Evolutionary conservation across 2,113 vertebrate genomes (phyloP).

Genomic region (Pimephales promelas): DNA sequence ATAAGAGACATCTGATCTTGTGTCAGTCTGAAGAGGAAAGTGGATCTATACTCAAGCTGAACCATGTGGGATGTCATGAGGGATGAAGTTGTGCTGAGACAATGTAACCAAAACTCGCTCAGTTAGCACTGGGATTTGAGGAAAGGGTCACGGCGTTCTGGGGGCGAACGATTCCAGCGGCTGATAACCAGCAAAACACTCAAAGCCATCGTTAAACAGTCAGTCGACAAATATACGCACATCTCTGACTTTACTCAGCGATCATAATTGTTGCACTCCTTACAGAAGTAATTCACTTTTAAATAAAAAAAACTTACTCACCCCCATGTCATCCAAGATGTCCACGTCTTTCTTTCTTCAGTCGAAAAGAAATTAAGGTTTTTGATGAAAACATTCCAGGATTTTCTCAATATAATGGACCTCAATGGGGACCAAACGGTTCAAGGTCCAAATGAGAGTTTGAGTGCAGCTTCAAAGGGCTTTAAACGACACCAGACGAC

Average conservation of each 20-base stretch:
- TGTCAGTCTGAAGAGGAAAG: background rate
- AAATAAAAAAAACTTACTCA: too few relatives aligned
- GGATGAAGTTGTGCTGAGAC: constrained; percentile 22
- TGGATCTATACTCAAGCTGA: background rate
- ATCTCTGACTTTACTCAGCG: background rate
- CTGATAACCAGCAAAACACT: background rate
- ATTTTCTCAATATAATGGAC: too few relatives aligned
- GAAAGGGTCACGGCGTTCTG: background rate
- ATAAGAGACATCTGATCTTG: constrained; percentile 10
- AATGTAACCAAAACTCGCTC: constrained; percentile 32
- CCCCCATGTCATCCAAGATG: too few relatives aligned
- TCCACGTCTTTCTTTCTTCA: too few relatives aligned
- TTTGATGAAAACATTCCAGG: too few relatives aligned
- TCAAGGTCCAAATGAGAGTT: too few relatives aligned
- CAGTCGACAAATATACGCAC: constrained; percentile 61
- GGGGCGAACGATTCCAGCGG: background rate
- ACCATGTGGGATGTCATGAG: background rate
- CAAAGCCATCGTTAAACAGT: constrained; percentile 41
- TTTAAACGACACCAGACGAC: too few relatives aligned
- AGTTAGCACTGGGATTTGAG: background rate
- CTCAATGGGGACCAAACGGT: too few relatives aligned
- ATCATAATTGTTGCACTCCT: background rate
- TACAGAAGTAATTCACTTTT: too few relatives aligned
- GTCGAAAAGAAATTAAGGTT: too few relatives aligned
- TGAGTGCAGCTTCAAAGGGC: too few relatives aligned